phyloP scores from a whole-genome alignment of 37 sponge, comb jelly and placozoan genomes.

The Geodia barretti region DNA sequence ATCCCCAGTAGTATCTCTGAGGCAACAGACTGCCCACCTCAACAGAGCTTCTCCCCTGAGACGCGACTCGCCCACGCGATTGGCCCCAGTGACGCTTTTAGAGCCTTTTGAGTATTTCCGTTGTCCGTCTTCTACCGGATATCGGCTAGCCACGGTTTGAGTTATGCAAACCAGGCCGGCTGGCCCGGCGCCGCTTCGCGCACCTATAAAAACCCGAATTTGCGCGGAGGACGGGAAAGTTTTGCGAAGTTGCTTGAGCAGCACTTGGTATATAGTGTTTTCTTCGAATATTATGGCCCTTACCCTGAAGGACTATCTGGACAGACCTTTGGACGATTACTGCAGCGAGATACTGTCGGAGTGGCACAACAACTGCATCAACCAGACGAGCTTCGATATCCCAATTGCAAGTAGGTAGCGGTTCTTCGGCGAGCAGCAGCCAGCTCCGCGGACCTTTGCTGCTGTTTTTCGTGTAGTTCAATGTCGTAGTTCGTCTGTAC shows the following conservation, averaged over 20 bases:
- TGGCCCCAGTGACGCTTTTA: neutral
- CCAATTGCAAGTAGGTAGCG: constrained; percentile 17
- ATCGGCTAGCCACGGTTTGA: neutral
- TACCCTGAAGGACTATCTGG: constrained; percentile 50
- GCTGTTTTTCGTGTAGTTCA: too few species aligned
- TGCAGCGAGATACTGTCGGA: constrained; percentile 50
- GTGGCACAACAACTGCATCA: constrained; percentile 35
- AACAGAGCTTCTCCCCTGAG: neutral
- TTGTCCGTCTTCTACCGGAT: neutral
- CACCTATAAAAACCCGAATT: too few species aligned
- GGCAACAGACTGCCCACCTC: neutral
- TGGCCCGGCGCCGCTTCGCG: too few species aligned
- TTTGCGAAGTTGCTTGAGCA: too few species aligned
- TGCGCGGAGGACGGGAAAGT: too few species aligned
- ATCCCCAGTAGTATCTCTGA: neutral
- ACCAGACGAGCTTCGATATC: constrained; percentile 11
- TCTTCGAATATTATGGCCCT: constrained; percentile 17
- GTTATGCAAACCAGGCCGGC: too few species aligned
- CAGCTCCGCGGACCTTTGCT: too few species aligned
- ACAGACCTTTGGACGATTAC: constrained; percentile 53
- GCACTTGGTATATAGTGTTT: too few species aligned
- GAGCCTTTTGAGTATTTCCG: neutral
- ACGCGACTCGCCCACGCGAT: neutral
- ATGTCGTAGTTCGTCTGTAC: too few species aligned
- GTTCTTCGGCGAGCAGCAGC: too few species aligned